A percentile compares a stretch with the other conserved stretches of the same genome.
Conservation (phyloP, 1,140 invertebrate species). For the Hesperophylax magnus region DNA sequence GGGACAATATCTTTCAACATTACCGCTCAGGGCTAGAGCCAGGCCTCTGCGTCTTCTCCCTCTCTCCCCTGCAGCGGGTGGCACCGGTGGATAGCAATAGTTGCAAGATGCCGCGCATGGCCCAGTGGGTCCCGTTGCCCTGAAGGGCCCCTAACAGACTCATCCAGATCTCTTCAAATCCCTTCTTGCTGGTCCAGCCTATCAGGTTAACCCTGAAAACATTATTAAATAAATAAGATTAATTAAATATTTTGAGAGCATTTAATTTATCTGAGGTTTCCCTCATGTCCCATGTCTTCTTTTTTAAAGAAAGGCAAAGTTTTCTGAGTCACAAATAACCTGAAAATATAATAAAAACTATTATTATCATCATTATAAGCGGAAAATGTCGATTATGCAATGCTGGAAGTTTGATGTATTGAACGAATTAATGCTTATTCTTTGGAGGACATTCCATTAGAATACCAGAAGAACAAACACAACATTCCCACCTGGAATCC, state of each 20-base stretch:
- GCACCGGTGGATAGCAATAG: constrained; percentile 59
- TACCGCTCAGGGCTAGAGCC: constrained; percentile 24
- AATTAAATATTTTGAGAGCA: not conserved
- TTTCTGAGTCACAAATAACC: no score
- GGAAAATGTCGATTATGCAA: no score
- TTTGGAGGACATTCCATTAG: no score
- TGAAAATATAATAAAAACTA: no score
- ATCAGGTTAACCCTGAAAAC: constrained; percentile 74
- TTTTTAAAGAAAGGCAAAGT: no score
- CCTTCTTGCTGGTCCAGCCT: constrained; percentile 86
- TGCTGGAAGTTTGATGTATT: no score
- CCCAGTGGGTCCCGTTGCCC: constrained; percentile 67
- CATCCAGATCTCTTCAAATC: constrained; percentile 97
- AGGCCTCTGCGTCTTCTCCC: constrained; percentile 9
- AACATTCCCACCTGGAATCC: no score
- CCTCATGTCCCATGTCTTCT: no score
- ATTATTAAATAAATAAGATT: not conserved
- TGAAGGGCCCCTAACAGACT: constrained; percentile 85
- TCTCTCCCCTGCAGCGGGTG: constrained; percentile 38
- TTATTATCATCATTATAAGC: no score
- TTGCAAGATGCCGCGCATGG: constrained; percentile 67
- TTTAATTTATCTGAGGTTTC: no score
- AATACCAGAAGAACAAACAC: no score
- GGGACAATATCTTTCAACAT: not conserved
- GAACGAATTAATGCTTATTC: no score